These are phyloP conservation scores for Lasiurus borealis DNA, from an alignment of 2,113 vertebrate species.

Conservation along the genomic window DNA sequence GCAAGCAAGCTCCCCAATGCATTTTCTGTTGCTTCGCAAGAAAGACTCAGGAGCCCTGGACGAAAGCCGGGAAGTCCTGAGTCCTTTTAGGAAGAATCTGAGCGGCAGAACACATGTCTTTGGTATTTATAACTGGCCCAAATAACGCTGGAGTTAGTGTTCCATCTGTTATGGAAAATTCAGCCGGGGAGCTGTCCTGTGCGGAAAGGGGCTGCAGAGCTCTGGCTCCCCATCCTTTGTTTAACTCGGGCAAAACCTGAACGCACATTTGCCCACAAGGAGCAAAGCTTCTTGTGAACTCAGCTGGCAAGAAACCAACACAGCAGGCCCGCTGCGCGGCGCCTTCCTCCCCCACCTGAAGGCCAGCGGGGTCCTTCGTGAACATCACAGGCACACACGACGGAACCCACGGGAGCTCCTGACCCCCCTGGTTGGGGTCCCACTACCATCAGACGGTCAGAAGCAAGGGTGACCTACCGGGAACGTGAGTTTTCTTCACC, in stretches of 20 bases:
- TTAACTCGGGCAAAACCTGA: background rate
- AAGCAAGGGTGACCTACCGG: slow-evolving; percentile 73
- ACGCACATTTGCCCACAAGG: slow-evolving; percentile 53
- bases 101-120: slow-evolving; percentile 72
- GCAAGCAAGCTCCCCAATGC: background rate
- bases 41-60: background rate
- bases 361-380: slow-evolving; percentile 1
- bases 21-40: background rate
- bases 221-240: slow-evolving; percentile 46
- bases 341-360: background rate
- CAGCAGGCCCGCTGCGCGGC: background rate
- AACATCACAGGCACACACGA: slow-evolving; percentile 55
- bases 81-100: slow-evolving; percentile 63
- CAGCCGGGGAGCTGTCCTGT: slow-evolving; percentile 43
- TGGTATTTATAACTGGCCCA: slow-evolving; percentile 78
- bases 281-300: slow-evolving; percentile 46
- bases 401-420: background rate
- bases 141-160: slow-evolving; percentile 48
- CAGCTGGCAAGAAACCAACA: slow-evolving; percentile 51
- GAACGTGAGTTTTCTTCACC: slow-evolving; percentile 81
- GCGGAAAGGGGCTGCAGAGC: slow-evolving; percentile 34
- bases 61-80: slow-evolving; percentile 14
- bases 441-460: background rate
- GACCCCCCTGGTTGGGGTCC: background rate
- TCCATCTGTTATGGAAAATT: slow-evolving; percentile 73